phyloP scores from a whole-genome alignment of 2,113 vertebrate species.

The Zosterops pallidus region DNA sequence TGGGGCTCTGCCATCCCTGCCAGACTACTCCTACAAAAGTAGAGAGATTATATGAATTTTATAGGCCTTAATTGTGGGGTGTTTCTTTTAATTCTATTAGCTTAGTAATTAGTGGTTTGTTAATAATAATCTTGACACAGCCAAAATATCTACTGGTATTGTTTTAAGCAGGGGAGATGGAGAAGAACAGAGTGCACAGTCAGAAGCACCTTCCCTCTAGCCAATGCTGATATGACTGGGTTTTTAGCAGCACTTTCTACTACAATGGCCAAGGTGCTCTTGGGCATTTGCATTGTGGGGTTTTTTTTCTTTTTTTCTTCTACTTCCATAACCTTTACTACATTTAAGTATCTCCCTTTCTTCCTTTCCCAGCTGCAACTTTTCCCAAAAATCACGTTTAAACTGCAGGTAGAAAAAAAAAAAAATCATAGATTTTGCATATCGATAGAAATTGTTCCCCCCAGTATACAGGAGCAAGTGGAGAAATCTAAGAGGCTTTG shows the following conservation, averaged over 20 bases:
- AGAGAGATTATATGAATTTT: conserved; percentile 10
- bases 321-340: not conserved
- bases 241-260: not conserved
- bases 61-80: not conserved
- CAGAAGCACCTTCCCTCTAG: not conserved
- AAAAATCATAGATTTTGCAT: not conserved
- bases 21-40: not conserved
- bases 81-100: not conserved
- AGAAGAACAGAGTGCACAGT: rapidly evolving
- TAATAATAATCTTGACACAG: conserved; percentile 33
- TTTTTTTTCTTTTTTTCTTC: not conserved
- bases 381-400: not conserved
- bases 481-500: not conserved
- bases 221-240: not conserved
- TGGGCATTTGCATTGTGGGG: not conserved
- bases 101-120: conserved; percentile 44
- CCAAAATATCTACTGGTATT: not conserved
- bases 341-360: not conserved
- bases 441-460: not conserved
- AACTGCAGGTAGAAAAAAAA: not conserved
- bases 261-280: not conserved
- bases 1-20: not conserved
- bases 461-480: not conserved
- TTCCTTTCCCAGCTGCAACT: not conserved
- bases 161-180: not conserved